phyloP scores from a whole-genome alignment of 2,888 invertebrate species.

The Lycophotia porphyrea region DNA sequence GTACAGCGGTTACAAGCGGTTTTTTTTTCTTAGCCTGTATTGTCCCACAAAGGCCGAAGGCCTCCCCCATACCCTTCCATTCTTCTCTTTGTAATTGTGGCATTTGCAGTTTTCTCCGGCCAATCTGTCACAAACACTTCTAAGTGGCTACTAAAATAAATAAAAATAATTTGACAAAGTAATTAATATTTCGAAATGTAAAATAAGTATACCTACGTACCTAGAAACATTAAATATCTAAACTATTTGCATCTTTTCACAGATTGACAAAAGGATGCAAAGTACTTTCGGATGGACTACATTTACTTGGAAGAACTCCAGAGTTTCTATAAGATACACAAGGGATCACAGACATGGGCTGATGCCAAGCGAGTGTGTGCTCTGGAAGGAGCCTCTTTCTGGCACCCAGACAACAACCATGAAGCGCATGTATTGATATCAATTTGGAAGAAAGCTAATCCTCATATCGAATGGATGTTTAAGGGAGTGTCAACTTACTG shows the following conservation, averaged over 20 bases:
- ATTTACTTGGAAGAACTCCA: conserved; percentile 59
- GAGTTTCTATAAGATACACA: conserved; percentile 38
- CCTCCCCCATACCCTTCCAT: no score
- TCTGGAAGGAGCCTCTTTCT: conserved; percentile 11
- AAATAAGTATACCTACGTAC: not conserved
- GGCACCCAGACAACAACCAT: conserved; percentile 2
- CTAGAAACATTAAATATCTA: not conserved
- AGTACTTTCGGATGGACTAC: conserved; percentile 64
- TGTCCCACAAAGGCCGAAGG: no score
- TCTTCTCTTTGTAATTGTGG: no score
- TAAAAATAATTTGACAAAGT: not conserved
- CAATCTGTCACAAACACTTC: no score
- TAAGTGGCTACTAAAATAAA: not conserved
- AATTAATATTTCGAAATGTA: not conserved
- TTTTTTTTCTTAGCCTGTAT: no score
- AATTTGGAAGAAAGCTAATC: conserved; percentile 13
- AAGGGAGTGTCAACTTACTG: conserved; percentile 61
- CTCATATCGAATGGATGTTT: not conserved
- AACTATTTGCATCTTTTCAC: not conserved
- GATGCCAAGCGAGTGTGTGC: conserved; percentile 22
- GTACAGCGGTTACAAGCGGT: not conserved
- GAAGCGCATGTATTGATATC: not conserved
- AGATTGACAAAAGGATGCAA: conserved; percentile 55
- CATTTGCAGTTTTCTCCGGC: no score
- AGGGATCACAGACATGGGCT: not conserved